Evolutionary conservation across 2,888 invertebrate species (phyloP).

Genomic region (Acleris laterana): DNA sequence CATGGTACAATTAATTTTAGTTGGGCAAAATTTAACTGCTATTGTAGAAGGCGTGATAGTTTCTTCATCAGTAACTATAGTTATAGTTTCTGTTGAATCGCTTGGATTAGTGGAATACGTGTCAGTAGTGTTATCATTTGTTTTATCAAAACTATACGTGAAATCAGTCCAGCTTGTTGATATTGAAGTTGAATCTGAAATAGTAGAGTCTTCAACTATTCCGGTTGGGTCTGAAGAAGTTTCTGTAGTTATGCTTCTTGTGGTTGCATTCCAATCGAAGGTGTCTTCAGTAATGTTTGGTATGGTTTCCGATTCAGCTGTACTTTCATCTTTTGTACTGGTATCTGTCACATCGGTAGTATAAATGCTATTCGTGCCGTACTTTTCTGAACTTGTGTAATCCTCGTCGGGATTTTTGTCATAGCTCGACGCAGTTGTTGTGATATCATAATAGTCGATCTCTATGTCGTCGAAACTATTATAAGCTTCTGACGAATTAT

Average conservation of each 20-base stretch:
- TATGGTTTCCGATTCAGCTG: neutral
- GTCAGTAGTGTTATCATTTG: neutral
- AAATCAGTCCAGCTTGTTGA: neutral
- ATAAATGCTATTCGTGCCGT: neutral
- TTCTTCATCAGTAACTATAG: conserved; percentile 15
- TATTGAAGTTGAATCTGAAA: conserved; percentile 12
- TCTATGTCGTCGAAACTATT: conserved; percentile 27
- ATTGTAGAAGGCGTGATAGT: conserved; percentile 23
- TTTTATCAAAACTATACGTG: neutral
- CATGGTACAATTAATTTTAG: conserved; percentile 66
- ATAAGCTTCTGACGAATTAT: conserved; percentile 6
- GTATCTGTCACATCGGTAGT: neutral
- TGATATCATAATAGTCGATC: conserved; percentile 13
- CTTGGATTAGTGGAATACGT: neutral
- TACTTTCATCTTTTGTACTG: neutral
- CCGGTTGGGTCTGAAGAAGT: conserved; percentile 25
- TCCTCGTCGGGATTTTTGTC: neutral
- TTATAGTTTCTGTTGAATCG: conserved; percentile 10
- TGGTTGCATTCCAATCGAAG: neutral
- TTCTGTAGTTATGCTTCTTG: conserved; percentile 27
- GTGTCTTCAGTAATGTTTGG: conserved; percentile 29
- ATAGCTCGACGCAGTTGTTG: neutral
- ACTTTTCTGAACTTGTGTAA: neutral
- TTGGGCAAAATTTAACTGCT: conserved; percentile 49
- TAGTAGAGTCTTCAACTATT: conserved; percentile 7